A percentile compares a stretch with the other conserved stretches of the same genome.
Conservation (phyloP, 2,113 vertebrate genomes). For the Rhabdornis inornatus region DNA sequence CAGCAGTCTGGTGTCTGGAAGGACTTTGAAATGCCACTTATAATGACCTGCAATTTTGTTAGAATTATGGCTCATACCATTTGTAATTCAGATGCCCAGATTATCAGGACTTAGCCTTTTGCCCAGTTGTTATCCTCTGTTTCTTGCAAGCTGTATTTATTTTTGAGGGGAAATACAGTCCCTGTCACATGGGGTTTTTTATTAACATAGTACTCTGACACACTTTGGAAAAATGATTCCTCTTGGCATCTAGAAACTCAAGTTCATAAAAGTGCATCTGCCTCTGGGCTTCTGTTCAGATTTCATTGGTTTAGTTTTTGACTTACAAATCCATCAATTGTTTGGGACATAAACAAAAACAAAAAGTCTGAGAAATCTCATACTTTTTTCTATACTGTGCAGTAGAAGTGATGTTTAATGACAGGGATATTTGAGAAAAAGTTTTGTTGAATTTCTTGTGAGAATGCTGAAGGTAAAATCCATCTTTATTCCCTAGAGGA, state of each 20-base stretch:
- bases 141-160: background rate
- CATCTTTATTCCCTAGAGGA: background rate
- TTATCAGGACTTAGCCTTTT: background rate
- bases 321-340: background rate
- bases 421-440: background rate
- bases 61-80: background rate
- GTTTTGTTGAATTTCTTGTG: background rate
- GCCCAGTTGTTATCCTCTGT: background rate
- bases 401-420: background rate
- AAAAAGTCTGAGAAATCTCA: background rate
- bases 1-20: background rate
- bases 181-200: background rate
- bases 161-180: background rate
- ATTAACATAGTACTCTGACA: background rate
- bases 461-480: background rate
- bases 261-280: slow-evolving; percentile 3
- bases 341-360: background rate
- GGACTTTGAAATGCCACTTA: background rate
- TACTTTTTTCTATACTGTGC: background rate
- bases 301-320: slow-evolving; percentile 18
- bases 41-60: background rate
- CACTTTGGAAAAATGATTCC: background rate
- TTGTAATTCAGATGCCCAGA: background rate
- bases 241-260: background rate
- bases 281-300: background rate